A percentile compares a stretch with the other conserved stretches of the same genome.
These are phyloP conservation scores for Bombus pascuorum DNA, from an alignment of 1,140 invertebrate species.

Conservation along the genomic window DNA sequence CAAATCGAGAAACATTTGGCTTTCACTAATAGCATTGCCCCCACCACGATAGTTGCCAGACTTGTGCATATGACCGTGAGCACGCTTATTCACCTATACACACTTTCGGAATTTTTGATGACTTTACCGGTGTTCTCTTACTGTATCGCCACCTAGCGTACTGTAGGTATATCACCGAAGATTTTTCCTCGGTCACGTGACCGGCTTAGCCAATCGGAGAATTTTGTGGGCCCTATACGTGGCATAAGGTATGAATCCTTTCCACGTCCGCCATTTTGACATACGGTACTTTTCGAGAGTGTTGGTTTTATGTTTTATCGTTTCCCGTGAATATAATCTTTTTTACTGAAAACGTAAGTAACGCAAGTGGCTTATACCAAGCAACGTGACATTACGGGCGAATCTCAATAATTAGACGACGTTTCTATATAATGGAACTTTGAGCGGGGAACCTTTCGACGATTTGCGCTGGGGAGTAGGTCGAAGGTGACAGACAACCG, in stretches of 20 bases:
- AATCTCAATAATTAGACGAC: constrained; percentile 51
- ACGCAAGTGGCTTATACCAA: constrained; percentile 57
- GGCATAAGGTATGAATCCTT: constrained; percentile 88
- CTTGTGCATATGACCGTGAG: too few relatives aligned
- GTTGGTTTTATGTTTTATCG: constrained; percentile 87
- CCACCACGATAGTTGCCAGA: too few relatives aligned
- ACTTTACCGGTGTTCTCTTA: not conserved
- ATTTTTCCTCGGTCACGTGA: constrained; percentile 59
- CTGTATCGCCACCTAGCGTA: constrained; percentile 26
- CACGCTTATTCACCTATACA: constrained; percentile 1
- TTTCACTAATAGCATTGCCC: too few relatives aligned
- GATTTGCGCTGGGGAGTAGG: constrained; percentile 74
- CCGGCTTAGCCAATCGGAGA: constrained; percentile 48
- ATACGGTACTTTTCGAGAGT: constrained; percentile 87
- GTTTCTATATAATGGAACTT: constrained; percentile 60
- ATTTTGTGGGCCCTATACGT: constrained; percentile 85
- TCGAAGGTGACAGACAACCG: constrained; percentile 79
- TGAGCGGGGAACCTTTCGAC: constrained; percentile 59
- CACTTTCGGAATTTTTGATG: constrained; percentile 43
- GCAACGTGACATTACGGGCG: constrained; percentile 51
- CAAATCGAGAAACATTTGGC: too few relatives aligned
- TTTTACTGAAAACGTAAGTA: constrained; percentile 87
- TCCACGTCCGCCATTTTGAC: constrained; percentile 91
- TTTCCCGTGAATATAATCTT: constrained; percentile 86
- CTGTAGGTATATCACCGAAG: not conserved